Base-by-base conservation (phyloP, 2,888 invertebrate genomes). In the Idaea straminata region DNA sequence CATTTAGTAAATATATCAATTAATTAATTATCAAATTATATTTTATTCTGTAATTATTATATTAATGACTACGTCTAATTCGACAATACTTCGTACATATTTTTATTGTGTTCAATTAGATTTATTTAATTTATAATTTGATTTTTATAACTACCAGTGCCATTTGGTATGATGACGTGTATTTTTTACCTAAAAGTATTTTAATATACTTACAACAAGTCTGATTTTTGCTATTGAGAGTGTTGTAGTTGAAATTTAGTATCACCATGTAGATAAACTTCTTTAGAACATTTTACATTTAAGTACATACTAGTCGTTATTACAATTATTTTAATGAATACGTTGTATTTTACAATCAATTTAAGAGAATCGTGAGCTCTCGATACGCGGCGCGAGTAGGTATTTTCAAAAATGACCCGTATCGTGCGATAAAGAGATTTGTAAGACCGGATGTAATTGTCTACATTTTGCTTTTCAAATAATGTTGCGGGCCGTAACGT, bases 241-340 rank as follows among this genome's bases (percentile, higher is more conserved):
- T 64, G 57, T 25, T 5, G 25, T 38, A 59, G 34, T 59, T 25
- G 59, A 15, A 59, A 34, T 59, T 59, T 59, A 25, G 34, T 59
- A 47, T 47, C 47, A 47, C 47, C 5, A 47, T 47, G 47, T 47
- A 47, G 47, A 47, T 47, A 47, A 47, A 47, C 10, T 47, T 10
- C 47, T 47, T 47, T 13, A 47, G 10, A 47, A 47, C 47, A 47
- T 47, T 10, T 47, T 47, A 47, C 47, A 47, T 47, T 47, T 47
- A 47, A 47, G 47, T 47, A 47, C 47, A 47, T 66, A 74, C 82
- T 82, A 82, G 81, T 82, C 81, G 77, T 63, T 66, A 66, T 67
- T 65, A 65, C 80, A 82, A 63, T 63, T 34, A 62, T 58, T 35
- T 13, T 35, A 61, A 25, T 13, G 16, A 47, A 7, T 47, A 7